Evolutionary conservation across 2,888 invertebrate species (phyloP).

Genomic region (Sthenelais limicola): DNA sequence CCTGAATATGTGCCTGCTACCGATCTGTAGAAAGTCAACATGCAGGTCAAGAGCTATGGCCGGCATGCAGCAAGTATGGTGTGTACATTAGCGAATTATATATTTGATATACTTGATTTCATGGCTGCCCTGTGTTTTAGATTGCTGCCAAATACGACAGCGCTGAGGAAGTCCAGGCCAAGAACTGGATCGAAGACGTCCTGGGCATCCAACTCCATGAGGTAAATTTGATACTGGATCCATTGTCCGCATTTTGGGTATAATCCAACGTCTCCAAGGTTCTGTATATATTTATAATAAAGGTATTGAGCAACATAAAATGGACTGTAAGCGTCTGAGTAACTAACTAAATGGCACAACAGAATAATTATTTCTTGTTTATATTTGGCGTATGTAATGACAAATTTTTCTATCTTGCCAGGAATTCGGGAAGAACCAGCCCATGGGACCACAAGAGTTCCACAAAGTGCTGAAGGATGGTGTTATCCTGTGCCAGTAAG

Average conservation of each 20-base stretch:
- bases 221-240: slow-evolving; percentile 15
- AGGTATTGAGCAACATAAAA: too few relatives aligned
- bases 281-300: slow-evolving; percentile 1
- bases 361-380: too few relatives aligned
- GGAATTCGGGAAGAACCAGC: slow-evolving; percentile 40
- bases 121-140: slow-evolving; percentile 52
- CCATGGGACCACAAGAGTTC: slow-evolving; percentile 76
- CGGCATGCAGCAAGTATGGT: neutral
- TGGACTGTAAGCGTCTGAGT: too few relatives aligned
- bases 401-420: neutral
- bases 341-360: too few relatives aligned
- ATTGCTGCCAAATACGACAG: slow-evolving; percentile 64
- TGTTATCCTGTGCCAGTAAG: slow-evolving; percentile 83
- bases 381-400: too few relatives aligned
- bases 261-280: too few relatives aligned
- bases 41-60: neutral
- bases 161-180: slow-evolving; percentile 61
- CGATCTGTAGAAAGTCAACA: too few relatives aligned
- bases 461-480: slow-evolving; percentile 91
- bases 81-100: neutral
- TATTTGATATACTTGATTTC: slow-evolving; percentile 2
- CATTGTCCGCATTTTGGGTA: too few relatives aligned
- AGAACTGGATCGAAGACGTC: slow-evolving; percentile 65
- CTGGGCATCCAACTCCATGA: slow-evolving; percentile 51
- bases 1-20: too few relatives aligned